Conservation (phyloP, 2,113 vertebrate genomes). For the Carassius auratus region DNA sequence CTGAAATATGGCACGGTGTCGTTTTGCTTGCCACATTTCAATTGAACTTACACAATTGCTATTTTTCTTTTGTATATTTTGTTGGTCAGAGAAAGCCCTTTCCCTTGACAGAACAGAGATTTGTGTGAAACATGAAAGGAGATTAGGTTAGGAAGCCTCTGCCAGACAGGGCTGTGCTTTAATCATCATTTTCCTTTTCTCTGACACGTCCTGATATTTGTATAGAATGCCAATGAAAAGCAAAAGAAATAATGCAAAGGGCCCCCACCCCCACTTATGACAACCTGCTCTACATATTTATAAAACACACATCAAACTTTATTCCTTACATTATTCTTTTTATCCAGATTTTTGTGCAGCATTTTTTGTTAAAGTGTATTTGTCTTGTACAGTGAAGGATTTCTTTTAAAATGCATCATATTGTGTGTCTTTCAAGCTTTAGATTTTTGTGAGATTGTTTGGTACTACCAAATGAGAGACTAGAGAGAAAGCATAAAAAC, state of each 20-base stretch:
- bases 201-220: slow-evolving; percentile 9
- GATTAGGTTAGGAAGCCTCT: slow-evolving; percentile 40
- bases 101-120: slow-evolving; percentile 36
- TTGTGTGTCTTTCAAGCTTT: neutral
- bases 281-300: neutral
- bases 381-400: no score
- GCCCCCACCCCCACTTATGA: neutral
- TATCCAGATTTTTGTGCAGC: neutral
- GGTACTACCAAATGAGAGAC: neutral
- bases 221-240: slow-evolving; percentile 44
- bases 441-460: neutral
- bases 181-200: slow-evolving; percentile 30
- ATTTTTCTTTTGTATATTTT: slow-evolving; percentile 17
- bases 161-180: slow-evolving; percentile 33
- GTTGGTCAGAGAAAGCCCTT: slow-evolving; percentile 14
- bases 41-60: neutral
- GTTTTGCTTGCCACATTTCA: neutral
- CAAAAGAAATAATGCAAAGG: neutral
- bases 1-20: neutral
- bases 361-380: neutral
- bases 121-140: slow-evolving; percentile 41
- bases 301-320: neutral
- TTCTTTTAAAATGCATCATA: neutral
- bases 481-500: no score
- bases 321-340: neutral